Base-by-base conservation (phyloP, 2,797 vertebrate species). In the Valencia hispanica region DNA sequence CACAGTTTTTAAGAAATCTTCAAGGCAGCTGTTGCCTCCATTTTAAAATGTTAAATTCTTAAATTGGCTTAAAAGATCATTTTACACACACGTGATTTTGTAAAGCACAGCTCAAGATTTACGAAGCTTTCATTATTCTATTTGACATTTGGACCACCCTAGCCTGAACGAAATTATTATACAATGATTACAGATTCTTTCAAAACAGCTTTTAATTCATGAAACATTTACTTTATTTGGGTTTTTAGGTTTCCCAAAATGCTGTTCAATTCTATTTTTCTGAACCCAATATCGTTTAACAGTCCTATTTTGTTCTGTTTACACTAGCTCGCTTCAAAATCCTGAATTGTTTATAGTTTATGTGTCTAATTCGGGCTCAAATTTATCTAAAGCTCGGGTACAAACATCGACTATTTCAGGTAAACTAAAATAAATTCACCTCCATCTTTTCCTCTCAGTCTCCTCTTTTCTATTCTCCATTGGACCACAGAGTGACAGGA, bases 401-500 rank as follows among this genome's bases (percentile, higher is more conserved):
- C 10, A 63, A 36, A 77, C 0, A 5, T 30, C 39, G n/a, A 71
- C 30, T 30, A 59, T 70, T 61, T 39, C 32, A 55, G 43, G 32
- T 41, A 59, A 71, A 55, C 0, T 45, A 32, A 75, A 75, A 78
- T 76, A 3, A 51, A 36, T 65, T 39, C 4, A n/a, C 51, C 20
- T 25, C 51, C 8, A 53, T 8, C 51, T 53, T 36, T 18, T 1
- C 15, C 34, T 65, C 12, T 72, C 30, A 77, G 74, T 72, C 79
- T 82, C 78, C 78, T 65, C 72, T 75, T 77, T 79, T 25, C 25
- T 36, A 66, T 81, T 81, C 70, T 27, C 76, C 45, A 72, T 79
- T 61, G 11, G 79, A 86, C 75, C 73, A 75, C 66, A 34, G 68
- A 73, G 71, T 0, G 34, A 70, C 72, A 65, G 71, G 22, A n/a